These are phyloP conservation scores for Anomalospiza imberbis DNA, from an alignment of 2,797 vertebrate genomes.

Conservation along the genomic window DNA sequence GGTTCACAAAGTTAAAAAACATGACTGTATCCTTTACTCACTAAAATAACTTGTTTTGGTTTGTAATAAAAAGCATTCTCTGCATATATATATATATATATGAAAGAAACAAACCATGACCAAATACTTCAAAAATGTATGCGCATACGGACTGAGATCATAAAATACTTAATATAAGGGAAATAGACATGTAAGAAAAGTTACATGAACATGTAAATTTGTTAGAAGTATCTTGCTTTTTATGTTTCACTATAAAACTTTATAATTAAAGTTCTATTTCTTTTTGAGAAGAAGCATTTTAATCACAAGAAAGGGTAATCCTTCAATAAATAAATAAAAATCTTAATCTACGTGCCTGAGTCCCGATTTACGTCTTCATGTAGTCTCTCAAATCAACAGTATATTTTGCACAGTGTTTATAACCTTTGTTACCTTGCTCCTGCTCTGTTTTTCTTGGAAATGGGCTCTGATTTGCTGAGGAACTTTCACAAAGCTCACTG, in stretches of 20 bases:
- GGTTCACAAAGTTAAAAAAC: background rate
- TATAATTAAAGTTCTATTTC: constrained; percentile 49
- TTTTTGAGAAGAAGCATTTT: constrained; percentile 51
- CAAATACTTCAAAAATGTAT: constrained; percentile 49
- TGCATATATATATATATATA: background rate
- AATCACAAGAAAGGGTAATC: constrained; percentile 40
- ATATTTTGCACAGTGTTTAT: background rate
- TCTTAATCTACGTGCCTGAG: constrained; percentile 30
- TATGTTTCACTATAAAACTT: constrained; percentile 50
- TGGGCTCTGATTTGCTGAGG: background rate
- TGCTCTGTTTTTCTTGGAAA: background rate
- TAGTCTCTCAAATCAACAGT: background rate
- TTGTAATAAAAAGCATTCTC: constrained; percentile 42
- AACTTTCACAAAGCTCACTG: background rate
- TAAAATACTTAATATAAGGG: constrained; percentile 21
- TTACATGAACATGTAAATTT: constrained; percentile 37
- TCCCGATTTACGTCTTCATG: constrained; percentile 15
- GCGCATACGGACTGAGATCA: constrained; percentile 1
- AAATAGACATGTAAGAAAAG: constrained; percentile 25
- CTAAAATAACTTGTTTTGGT: background rate
- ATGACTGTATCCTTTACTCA: background rate
- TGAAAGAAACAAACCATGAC: background rate
- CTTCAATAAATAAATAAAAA: constrained; percentile 59
- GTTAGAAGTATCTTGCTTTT: constrained; percentile 17
- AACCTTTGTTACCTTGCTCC: background rate